Percentiles rank a stretch among this genome's conserved stretches.
These are phyloP conservation scores for Holcopasites calliopsidis DNA, from an alignment of 1,140 invertebrate species.

Conservation along the genomic window DNA sequence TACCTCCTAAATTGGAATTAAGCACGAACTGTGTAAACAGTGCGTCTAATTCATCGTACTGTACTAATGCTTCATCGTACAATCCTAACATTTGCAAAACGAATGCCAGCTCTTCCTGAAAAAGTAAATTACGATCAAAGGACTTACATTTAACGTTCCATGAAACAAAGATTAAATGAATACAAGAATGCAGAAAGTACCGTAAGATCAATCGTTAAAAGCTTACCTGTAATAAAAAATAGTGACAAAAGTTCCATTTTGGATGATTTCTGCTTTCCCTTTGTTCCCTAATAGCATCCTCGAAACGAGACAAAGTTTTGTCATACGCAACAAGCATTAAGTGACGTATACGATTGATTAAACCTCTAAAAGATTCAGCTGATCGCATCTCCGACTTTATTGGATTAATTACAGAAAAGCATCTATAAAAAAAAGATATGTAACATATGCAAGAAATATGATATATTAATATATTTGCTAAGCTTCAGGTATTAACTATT, in stretches of 20 bases:
- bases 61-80: slow-evolving; percentile 95
- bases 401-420: slow-evolving; percentile 94
- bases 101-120: slow-evolving; percentile 96
- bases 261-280: slow-evolving; percentile 93
- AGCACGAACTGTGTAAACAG: slow-evolving; percentile 97
- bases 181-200: neutral
- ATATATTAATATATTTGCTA: neutral
- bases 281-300: slow-evolving; percentile 94
- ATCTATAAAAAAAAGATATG: slow-evolving; percentile 81
- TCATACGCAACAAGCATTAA: slow-evolving; percentile 94
- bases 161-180: neutral
- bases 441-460: neutral
- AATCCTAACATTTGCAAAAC: slow-evolving; percentile 96
- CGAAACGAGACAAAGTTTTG: slow-evolving; percentile 90
- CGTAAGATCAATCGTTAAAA: neutral
- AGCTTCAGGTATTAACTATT: slow-evolving; percentile 10
- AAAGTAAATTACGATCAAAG: neutral
- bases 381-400: slow-evolving; percentile 92
- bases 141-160: neutral
- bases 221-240: slow-evolving; percentile 93
- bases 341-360: slow-evolving; percentile 90
- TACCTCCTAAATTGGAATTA: slow-evolving; percentile 92
- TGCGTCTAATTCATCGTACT: slow-evolving; percentile 98
- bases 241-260: slow-evolving; percentile 96
- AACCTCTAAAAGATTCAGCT: slow-evolving; percentile 92